Evolutionary conservation across 2,113 vertebrate species (phyloP), one percentile per base, ranked within the genome.

Genomic region (Baryphthengus martii): DNA sequence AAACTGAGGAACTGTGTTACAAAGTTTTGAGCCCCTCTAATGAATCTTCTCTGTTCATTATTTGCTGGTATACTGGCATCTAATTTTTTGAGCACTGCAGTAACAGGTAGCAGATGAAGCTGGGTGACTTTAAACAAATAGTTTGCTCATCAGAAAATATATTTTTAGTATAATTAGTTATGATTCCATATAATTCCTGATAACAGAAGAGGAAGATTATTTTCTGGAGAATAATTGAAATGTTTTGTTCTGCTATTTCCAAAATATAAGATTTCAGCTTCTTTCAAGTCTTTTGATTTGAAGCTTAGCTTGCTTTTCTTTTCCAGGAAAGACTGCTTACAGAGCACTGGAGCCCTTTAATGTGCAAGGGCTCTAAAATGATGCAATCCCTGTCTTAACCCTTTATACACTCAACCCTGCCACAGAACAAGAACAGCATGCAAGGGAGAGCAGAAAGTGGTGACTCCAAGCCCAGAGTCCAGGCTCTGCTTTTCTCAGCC

Each of bases 401-500:
- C 66, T 82, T 10, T 5, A 2, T 24, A 33, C 16, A 3, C 56
- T 39, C 55, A 52, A 18, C 44, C 28, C n/a, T 62, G 25, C 13
- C 37, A 13, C 28, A 59, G 55, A 13, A 25, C 24, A 11, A 11
- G 6, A 9, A n/a, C 23, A 25, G 26, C 0, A 0, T 6, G 35
- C 29, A 11, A 23, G 21, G 47, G 8, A 66, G 74, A 58, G 78
- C 74, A 25, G 49, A 47, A 35, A 17, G 21, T 0, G 0, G 24
- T 1, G 4, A 13, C 61, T 49, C n/a, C 0, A 0, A 74, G 74
- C 65, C 66, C 4, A 0, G 58, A 52, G 19, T 3, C 33, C 74
- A 72, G 82, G 53, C 29, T 71, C 58, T 63, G 83, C 39, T 93
- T 28, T 67, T 33, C 66, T 52, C 92, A 70, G 62, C 24, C 68